A percentile compares a stretch with the other conserved stretches of the same genome.
These are phyloP conservation scores for Cepaea hortensis DNA, from an alignment of 2,888 invertebrate species.

Conservation along the genomic window DNA sequence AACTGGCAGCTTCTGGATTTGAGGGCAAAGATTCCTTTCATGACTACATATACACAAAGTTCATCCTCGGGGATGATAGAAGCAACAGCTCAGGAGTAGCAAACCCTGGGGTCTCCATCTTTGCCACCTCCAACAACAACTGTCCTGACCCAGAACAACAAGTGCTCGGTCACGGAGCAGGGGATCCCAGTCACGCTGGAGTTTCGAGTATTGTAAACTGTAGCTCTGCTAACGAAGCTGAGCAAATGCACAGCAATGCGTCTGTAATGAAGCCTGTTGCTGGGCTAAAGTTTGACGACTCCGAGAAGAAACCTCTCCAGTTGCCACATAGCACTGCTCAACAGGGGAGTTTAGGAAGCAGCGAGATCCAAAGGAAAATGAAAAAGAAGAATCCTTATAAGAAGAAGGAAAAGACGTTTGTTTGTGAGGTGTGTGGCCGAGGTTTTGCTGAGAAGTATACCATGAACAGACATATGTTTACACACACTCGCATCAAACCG, in stretches of 20 bases:
- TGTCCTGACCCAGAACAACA: neutral
- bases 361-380: neutral
- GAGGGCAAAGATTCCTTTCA: constrained; percentile 45
- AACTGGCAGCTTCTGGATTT: constrained; percentile 40
- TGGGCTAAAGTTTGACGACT: neutral
- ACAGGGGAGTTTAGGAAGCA: neutral
- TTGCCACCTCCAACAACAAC: constrained; percentile 28
- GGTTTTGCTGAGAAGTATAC: constrained; percentile 53
- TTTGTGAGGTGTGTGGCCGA: constrained; percentile 51
- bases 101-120: constrained; percentile 20
- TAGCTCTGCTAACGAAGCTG: neutral
- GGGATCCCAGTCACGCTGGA: neutral
- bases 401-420: constrained; percentile 49
- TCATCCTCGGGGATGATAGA: constrained; percentile 39
- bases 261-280: neutral
- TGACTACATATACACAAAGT: constrained; percentile 44
- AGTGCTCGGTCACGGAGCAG: neutral
- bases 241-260: neutral
- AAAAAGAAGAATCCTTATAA: constrained; percentile 43
- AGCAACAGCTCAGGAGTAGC: neutral
- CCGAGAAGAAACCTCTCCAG: constrained; percentile 29
- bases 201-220: neutral
- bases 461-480: constrained; percentile 52
- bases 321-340: neutral
- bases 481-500: constrained; percentile 52